Conservation (phyloP, 2,888 invertebrate genomes). For the Sminthurinus aureus region DNA sequence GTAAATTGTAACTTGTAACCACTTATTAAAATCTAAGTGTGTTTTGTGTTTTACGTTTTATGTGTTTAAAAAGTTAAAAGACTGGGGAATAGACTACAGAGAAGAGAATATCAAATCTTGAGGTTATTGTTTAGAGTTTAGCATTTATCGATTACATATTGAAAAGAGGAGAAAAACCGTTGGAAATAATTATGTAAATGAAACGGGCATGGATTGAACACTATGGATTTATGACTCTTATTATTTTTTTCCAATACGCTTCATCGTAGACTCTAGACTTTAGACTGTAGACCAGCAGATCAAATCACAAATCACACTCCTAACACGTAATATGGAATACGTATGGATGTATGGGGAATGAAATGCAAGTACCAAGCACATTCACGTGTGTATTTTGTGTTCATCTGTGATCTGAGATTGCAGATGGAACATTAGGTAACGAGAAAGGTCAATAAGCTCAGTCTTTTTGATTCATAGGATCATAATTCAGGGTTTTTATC, state of each 20-base stretch:
- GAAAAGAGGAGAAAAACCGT: not conserved
- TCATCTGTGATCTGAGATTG: not conserved
- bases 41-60: too few relatives aligned
- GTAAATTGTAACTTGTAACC: not conserved
- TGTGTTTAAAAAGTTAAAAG: not conserved
- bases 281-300: not conserved
- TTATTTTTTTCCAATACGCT: conserved; percentile 4
- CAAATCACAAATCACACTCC: not conserved
- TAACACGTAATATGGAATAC: not conserved
- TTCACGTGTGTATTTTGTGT: not conserved
- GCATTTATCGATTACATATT: not conserved
- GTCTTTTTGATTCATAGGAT: not conserved
- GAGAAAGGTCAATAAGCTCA: conserved; percentile 20
- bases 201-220: conserved; percentile 1
- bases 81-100: not conserved
- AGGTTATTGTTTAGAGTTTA: too few relatives aligned
- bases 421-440: not conserved
- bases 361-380: not conserved
- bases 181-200: conserved; percentile 16
- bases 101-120: not conserved
- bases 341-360: too few relatives aligned
- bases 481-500: not conserved
- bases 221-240: conserved; percentile 4
- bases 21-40: too few relatives aligned
- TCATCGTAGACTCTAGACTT: not conserved